Evolutionary conservation across 2,888 invertebrate species (phyloP).

Genomic region (Agriopis marginaria): DNA sequence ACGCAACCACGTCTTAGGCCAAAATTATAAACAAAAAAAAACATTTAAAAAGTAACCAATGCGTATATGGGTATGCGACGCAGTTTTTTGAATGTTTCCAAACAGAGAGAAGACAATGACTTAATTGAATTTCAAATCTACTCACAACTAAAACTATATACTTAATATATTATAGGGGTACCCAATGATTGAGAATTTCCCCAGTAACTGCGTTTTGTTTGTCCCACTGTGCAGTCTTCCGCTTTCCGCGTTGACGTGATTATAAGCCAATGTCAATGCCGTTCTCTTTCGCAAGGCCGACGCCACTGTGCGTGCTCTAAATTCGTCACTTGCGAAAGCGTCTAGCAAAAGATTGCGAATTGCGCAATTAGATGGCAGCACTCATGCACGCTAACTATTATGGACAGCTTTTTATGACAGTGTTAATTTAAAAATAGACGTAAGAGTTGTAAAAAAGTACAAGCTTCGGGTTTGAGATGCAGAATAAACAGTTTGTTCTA

Average conservation of each 20-base stretch:
- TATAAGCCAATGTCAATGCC: conserved; percentile 79
- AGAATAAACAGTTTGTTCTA: not conserved
- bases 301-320: conserved; percentile 53
- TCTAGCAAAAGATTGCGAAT: conserved; percentile 45
- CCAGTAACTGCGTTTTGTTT: conserved; percentile 37
- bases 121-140: no score
- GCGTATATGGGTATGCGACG: no score
- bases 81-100: no score
- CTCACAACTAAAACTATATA: no score
- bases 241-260: conserved; percentile 72
- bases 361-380: conserved; percentile 54
- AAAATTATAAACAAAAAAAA: no score
- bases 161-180: not conserved
- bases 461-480: not conserved
- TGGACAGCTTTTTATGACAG: not conserved
- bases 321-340: conserved; percentile 56
- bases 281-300: conserved; percentile 70
- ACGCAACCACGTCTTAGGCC: no score
- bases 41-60: no score
- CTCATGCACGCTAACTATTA: conserved; percentile 7
- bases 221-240: conserved; percentile 64
- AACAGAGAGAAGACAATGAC: no score
- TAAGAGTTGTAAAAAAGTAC: not conserved
- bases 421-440: not conserved
- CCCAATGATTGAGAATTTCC: conserved; percentile 9